Evolutionary conservation across 2,888 invertebrate species (phyloP).

Genomic region (Lobophora halterata): DNA sequence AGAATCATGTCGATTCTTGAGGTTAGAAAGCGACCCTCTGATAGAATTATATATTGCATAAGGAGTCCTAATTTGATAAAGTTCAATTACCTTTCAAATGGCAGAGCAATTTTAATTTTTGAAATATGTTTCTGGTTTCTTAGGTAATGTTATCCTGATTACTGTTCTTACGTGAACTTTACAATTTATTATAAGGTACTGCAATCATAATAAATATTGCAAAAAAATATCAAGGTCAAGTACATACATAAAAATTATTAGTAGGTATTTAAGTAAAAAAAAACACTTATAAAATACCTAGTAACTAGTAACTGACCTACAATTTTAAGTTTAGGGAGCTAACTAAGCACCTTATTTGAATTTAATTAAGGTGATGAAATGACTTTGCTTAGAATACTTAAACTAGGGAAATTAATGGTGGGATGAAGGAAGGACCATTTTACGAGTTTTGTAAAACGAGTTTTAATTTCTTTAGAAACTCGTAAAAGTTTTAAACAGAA

Average conservation of each 20-base stretch:
- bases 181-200: too few species aligned
- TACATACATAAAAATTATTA: too few species aligned
- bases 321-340: conserved; percentile 8
- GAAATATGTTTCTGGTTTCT: conserved; percentile 3
- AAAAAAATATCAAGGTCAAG: too few species aligned
- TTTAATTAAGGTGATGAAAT: too few species aligned
- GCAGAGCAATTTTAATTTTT: conserved; percentile 4
- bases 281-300: too few species aligned
- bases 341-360: too few species aligned
- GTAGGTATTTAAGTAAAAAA: too few species aligned
- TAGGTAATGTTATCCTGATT: too few species aligned
- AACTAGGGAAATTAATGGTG: too few species aligned
- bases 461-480: conserved; percentile 16
- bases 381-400: too few species aligned
- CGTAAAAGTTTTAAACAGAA: conserved; percentile 20
- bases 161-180: too few species aligned
- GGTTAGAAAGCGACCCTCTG: conserved; percentile 63
- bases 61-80: conserved; percentile 39
- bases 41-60: conserved; percentile 54
- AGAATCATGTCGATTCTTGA: conserved; percentile 49
- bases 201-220: too few species aligned
- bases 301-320: background rate
- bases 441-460: conserved; percentile 6
- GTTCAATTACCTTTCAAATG: conserved; percentile 20
- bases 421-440: background rate